Conservation (phyloP, 92 coral and sea anemone genomes). For the Isaurus tuberculatus region DNA sequence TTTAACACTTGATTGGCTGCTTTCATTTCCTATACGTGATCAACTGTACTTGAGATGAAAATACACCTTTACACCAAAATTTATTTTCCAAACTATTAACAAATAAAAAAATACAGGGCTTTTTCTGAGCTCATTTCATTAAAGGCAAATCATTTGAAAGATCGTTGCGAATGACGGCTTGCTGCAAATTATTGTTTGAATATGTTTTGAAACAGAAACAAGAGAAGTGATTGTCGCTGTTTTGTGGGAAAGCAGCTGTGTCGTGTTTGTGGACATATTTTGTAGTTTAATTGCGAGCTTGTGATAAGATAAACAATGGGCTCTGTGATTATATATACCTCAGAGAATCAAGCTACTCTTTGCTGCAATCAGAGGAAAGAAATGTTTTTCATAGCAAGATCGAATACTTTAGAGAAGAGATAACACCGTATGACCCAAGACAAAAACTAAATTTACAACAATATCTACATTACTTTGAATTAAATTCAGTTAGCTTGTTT, state of each 20-base stretch:
- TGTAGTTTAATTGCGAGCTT: conserved; percentile 38
- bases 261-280: conserved; percentile 23
- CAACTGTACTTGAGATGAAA: too few species aligned
- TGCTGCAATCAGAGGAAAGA: conserved; percentile 25
- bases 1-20: conserved; percentile 15
- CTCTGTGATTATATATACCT: conserved; percentile 21
- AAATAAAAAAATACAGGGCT: not conserved
- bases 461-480: not conserved
- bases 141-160: not conserved
- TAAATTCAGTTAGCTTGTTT: not conserved
- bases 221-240: conserved; percentile 16
- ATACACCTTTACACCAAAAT: too few species aligned
- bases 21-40: not conserved
- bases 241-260: conserved; percentile 35
- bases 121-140: not conserved
- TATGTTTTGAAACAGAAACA: conserved; percentile 24
- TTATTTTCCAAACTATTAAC: not conserved
- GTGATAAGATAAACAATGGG: conserved; percentile 29
- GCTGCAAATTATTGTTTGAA: conserved; percentile 8
- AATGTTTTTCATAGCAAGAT: conserved; percentile 1
- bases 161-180: not conserved
- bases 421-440: not conserved
- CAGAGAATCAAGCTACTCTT: not conserved
- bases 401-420: conserved; percentile 28
- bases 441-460: not conserved